phyloP scores from a whole-genome alignment of 2,113 vertebrate genomes.

The Lycaon pictus region DNA sequence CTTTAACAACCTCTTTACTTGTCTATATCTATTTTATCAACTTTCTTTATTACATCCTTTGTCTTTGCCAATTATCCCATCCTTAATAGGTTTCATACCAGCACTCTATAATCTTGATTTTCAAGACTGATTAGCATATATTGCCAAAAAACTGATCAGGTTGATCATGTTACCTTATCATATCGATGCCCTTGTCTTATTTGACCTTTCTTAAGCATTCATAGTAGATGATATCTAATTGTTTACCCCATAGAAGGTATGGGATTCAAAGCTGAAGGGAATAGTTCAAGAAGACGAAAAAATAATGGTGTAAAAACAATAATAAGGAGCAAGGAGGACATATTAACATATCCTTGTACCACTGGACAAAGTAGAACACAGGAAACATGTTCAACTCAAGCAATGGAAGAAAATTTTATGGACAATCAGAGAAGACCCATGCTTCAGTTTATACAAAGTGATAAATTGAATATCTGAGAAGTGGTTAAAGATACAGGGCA shows the following conservation, averaged over 20 bases:
- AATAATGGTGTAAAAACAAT: neutral
- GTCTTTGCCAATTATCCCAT: neutral
- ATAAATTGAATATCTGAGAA: neutral
- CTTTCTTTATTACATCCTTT: neutral
- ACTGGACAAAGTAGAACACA: neutral
- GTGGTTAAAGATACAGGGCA: neutral
- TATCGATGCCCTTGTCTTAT: neutral
- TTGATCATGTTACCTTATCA: neutral
- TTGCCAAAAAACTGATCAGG: neutral
- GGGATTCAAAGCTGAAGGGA: neutral
- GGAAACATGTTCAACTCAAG: neutral
- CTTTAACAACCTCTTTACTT: neutral
- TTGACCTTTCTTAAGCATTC: neutral
- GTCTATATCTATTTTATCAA: neutral
- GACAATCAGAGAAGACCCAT: neutral
- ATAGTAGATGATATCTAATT: neutral
- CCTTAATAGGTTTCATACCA: neutral
- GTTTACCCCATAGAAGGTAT: neutral
- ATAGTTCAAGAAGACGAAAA: neutral
- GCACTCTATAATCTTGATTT: neutral
- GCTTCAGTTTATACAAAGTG: neutral
- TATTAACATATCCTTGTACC: neutral
- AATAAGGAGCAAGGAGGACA: neutral
- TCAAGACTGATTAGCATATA: neutral
- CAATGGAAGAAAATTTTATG: rapidly evolving